Evolutionary conservation across 2,113 vertebrate species (phyloP), one percentile per base, ranked within the genome.

Genomic region (Larimichthys crocea): DNA sequence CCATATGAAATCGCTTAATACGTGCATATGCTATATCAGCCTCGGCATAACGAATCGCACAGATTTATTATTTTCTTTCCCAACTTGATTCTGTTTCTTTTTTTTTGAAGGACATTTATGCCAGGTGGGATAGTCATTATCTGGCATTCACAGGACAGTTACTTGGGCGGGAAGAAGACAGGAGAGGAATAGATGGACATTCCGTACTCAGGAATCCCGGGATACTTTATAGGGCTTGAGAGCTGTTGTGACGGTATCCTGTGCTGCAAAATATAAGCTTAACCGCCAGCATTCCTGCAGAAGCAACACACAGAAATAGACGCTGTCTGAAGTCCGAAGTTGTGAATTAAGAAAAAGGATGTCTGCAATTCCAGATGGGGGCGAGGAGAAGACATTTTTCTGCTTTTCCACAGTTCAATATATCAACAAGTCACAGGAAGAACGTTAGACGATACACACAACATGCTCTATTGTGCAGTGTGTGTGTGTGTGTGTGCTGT

Each of bases 41-140:
- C 44, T 71, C 17, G 0, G 44, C 78, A 46, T 46, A 67, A 78
- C 68, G 12, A 83, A 86, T 90, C 26, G 2, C 24, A 4, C 24
- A 57, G 69, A 88, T 87, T 86, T 86, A 44, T 72, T 74, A 80
- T 63, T 76, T 53, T 56, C 11, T 44, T 79, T 56, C 61, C 44
- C 20, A 16, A 83, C 80, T 64, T 82, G 24, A 75, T 72, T 87
- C 62, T 61, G 49, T 74, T 75, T 62, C 50, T 79, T 77, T 85
- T 63, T 2, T 9, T 63, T 2, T 40, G 0, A 9, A 15, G 64
- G 79, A 48, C 60, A 60, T 46, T 61, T 20, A 59, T 42, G 50
- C 79, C 92, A 91, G 90, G 89, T 92, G 93, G 92, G 83, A 91
- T 72, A 83, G 86, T 83, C 88, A 91, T 93, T 84, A 87, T 78